Evolutionary conservation across 53 echinoderm and acorn worm genomes (phyloP).

Genomic region (Holothuria leucospilota): DNA sequence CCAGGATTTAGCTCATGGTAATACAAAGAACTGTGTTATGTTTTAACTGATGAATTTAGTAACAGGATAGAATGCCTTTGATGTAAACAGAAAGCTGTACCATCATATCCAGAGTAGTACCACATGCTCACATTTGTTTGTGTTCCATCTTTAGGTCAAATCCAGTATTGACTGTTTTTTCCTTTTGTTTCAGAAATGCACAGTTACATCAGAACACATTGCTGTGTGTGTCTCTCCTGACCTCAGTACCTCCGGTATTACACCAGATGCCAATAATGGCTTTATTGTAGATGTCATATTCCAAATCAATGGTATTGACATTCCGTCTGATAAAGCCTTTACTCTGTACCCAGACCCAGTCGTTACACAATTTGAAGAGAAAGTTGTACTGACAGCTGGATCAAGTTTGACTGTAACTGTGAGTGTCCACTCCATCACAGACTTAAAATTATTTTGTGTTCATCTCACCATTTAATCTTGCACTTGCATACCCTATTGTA

Average conservation of each 20-base stretch:
- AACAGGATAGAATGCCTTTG: too few relatives aligned
- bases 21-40: too few relatives aligned
- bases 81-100: too few relatives aligned
- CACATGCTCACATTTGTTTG: too few relatives aligned
- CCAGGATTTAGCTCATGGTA: too few relatives aligned
- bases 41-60: too few relatives aligned
- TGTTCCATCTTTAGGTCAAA: too few relatives aligned
- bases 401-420: conserved; percentile 12
- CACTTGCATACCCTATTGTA: background rate
- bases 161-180: background rate
- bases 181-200: background rate
- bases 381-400: background rate
- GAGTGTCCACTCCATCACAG: too few relatives aligned
- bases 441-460: background rate
- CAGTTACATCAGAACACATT: background rate
- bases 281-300: background rate
- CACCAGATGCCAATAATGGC: background rate
- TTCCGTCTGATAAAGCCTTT: background rate
- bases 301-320: background rate
- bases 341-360: conserved; percentile 73
- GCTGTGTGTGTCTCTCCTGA: conserved; percentile 14
- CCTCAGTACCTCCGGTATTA: background rate
- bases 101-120: too few relatives aligned
- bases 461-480: background rate
- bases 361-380: conserved; percentile 54